phyloP scores from a whole-genome alignment of 2,113 vertebrate species.

The Oriolus oriolus region DNA sequence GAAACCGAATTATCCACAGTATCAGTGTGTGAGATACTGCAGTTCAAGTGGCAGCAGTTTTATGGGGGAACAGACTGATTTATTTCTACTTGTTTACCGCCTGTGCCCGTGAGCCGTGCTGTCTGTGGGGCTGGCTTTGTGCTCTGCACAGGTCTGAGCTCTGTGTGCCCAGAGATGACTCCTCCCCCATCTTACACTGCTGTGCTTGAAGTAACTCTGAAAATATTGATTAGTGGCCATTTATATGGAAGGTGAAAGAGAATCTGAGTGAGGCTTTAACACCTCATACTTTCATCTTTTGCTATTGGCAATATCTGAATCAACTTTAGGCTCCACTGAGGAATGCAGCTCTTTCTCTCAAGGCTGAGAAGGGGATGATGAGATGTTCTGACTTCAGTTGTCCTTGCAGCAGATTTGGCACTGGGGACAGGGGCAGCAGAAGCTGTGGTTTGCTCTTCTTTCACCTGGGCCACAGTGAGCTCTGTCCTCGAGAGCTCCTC shows the following conservation, averaged over 20 bases:
- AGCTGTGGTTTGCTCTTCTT: not conserved
- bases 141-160: not conserved
- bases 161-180: not conserved
- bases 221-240: not conserved
- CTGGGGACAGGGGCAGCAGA: not conserved
- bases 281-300: not conserved
- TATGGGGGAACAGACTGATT: not conserved
- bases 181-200: not conserved
- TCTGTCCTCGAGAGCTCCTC: not conserved
- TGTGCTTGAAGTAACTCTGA: not conserved
- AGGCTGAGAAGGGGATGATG: not conserved
- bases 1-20: conserved; percentile 4
- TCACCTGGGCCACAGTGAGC: not conserved
- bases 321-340: not conserved
- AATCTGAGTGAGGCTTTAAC: not conserved
- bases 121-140: not conserved
- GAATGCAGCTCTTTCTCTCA: not conserved
- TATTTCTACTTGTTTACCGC: not conserved
- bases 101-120: not conserved
- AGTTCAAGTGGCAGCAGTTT: not conserved
- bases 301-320: not conserved
- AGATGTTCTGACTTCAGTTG: not conserved
- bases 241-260: not conserved
- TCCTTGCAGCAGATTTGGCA: not conserved
- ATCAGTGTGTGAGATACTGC: not conserved